Evolutionary conservation across 2,113 vertebrate species (phyloP).

Genomic region (Pteropus alecto): DNA sequence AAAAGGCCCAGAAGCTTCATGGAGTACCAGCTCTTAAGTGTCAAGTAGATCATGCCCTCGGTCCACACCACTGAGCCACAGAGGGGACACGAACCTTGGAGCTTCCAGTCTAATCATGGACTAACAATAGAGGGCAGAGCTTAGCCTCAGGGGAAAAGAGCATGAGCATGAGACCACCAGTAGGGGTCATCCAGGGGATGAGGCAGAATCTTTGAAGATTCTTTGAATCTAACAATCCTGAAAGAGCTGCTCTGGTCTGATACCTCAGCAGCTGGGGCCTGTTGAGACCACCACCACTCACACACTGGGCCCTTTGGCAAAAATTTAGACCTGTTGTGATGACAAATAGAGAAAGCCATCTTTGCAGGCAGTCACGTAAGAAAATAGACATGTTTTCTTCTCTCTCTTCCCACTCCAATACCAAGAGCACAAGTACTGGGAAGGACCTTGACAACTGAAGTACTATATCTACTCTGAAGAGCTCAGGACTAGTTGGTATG

Average conservation of each 20-base stretch:
- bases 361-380: not conserved
- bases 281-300: not conserved
- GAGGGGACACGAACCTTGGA: not conserved
- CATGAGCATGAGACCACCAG: accelerated
- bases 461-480: not conserved
- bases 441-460: not conserved
- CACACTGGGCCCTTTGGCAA: not conserved
- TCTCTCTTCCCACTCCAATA: not conserved
- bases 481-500: not conserved
- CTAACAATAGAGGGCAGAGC: not conserved
- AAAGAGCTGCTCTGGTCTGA: not conserved
- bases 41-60: not conserved
- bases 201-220: not conserved
- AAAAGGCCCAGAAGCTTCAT: not conserved
- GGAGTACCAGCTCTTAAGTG: not conserved
- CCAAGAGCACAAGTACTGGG: not conserved
- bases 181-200: no score
- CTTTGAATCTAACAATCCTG: not conserved
- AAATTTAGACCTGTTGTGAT: not conserved
- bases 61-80: accelerated
- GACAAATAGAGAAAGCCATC: not conserved
- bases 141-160: not conserved
- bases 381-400: not conserved
- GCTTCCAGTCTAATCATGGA: not conserved
- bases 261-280: no score